These are phyloP conservation scores for Dissostichus mawsoni DNA, from an alignment of 2,113 vertebrate genomes.

Conservation along the genomic window DNA sequence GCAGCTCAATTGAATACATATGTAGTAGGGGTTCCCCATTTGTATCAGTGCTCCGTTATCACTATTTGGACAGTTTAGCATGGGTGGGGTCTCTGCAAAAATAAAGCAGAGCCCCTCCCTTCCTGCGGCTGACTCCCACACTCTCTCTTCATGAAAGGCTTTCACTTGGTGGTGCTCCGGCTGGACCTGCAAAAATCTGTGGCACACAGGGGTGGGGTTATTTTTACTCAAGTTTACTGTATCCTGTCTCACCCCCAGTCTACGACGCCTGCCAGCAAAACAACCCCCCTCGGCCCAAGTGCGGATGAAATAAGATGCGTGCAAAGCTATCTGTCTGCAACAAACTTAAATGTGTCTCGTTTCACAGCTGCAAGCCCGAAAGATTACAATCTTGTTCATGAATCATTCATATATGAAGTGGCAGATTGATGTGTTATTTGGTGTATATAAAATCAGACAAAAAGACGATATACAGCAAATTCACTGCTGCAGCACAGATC, in stretches of 20 bases:
- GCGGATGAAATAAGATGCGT: conserved; percentile 71
- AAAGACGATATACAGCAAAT: neutral
- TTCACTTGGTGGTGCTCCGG: conserved; percentile 44
- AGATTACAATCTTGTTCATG: conserved; percentile 9
- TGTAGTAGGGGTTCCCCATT: neutral
- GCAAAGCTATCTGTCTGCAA: conserved; percentile 58
- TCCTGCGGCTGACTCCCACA: conserved; percentile 47
- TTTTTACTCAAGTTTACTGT: conserved; percentile 84
- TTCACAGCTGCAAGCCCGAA: conserved; percentile 40
- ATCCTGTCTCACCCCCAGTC: conserved; percentile 71
- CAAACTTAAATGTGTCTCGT: conserved; percentile 6
- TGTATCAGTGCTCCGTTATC: conserved; percentile 59
- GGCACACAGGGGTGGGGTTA: conserved; percentile 70
- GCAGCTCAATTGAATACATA: too few species aligned
- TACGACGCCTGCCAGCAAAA: conserved; percentile 64
- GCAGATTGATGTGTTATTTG: neutral
- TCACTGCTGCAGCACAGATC: neutral
- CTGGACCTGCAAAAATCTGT: conserved; percentile 48
- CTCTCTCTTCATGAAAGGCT: conserved; percentile 51
- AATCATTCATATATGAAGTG: conserved; percentile 12
- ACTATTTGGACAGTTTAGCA: conserved; percentile 33
- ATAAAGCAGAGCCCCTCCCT: conserved; percentile 50
- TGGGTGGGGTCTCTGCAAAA: conserved; percentile 60
- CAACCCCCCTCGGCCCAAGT: conserved; percentile 39
- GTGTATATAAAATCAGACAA: neutral